phyloP scores from a whole-genome alignment of 2,888 invertebrate species.

The Lasioglossum lativentre region DNA sequence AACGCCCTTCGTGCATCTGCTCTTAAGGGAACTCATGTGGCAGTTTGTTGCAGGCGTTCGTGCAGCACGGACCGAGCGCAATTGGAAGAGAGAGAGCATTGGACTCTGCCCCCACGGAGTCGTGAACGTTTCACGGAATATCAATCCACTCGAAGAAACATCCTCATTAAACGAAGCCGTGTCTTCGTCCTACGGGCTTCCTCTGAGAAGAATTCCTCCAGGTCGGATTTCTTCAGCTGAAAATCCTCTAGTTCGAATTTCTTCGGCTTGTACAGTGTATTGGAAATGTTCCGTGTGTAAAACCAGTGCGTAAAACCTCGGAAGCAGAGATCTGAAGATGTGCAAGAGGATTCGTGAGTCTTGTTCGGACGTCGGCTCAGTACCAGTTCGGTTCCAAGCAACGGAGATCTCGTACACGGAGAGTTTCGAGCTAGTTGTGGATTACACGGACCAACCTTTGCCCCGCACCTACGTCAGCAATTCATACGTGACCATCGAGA shows the following conservation, averaged over 20 bases:
- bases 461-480: constrained; percentile 75
- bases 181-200: neutral
- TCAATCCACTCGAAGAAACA: constrained; percentile 4
- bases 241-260: neutral
- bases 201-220: neutral
- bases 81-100: constrained; percentile 14
- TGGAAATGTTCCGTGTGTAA: neutral
- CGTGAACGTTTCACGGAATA: constrained; percentile 1
- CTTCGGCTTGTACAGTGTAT: neutral
- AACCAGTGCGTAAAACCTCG: neutral
- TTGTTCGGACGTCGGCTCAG: constrained; percentile 46
- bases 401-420: neutral
- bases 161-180: neutral
- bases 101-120: constrained; percentile 30
- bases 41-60: constrained; percentile 78
- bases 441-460: constrained; percentile 78
- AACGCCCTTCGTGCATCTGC: constrained; percentile 80
- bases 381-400: constrained; percentile 50
- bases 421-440: constrained; percentile 58
- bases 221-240: neutral
- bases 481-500: constrained; percentile 74
- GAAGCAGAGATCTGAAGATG: constrained; percentile 49
- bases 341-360: constrained; percentile 37
- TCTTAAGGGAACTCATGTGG: constrained; percentile 73
- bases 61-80: constrained; percentile 69